A percentile compares a stretch with the other conserved stretches of the same genome.
These are phyloP conservation scores for Propsilocerus akamusi DNA, from an alignment of 1,140 invertebrate species.

Conservation along the genomic window DNA sequence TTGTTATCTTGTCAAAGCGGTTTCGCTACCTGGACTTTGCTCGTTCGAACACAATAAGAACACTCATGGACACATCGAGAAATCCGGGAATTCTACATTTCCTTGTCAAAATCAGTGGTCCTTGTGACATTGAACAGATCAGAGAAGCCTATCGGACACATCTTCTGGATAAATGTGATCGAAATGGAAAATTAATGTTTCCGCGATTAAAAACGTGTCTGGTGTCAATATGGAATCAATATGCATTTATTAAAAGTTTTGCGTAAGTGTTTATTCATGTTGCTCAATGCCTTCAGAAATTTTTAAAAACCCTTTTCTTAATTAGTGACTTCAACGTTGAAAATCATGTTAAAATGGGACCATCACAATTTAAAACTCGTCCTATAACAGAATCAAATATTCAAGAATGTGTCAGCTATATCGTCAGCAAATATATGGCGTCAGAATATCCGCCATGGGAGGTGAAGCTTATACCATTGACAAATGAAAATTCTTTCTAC, in stretches of 20 bases:
- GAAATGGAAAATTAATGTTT: slow-evolving; percentile 32
- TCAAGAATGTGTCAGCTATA: slow-evolving; percentile 58
- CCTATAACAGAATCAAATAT: slow-evolving; percentile 51
- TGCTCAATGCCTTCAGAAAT: neutral
- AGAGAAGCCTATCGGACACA: slow-evolving; percentile 26
- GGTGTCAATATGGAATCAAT: slow-evolving; percentile 42
- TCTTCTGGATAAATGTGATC: slow-evolving; percentile 32
- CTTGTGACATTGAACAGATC: slow-evolving; percentile 25
- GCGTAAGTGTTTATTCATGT: slow-evolving; percentile 9
- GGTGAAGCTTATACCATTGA: slow-evolving; percentile 46
- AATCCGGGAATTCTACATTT: slow-evolving; percentile 52
- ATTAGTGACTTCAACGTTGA: slow-evolving; percentile 40
- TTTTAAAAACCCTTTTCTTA: neutral
- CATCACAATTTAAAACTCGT: slow-evolving; percentile 39
- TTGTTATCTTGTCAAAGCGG: neutral
- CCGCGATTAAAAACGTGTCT: slow-evolving; percentile 37
- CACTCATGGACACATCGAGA: slow-evolving; percentile 41
- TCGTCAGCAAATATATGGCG: slow-evolving; percentile 56
- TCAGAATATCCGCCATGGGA: slow-evolving; percentile 55
- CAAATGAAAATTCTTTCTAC: slow-evolving; percentile 28
- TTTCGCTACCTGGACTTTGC: slow-evolving; percentile 30
- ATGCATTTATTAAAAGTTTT: slow-evolving; percentile 37
- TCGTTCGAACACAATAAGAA: slow-evolving; percentile 37
- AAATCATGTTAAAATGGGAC: slow-evolving; percentile 46
- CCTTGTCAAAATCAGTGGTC: slow-evolving; percentile 37